phyloP scores from a whole-genome alignment of 64 coral and sea anemone genomes.

The Trachythela sp. region DNA sequence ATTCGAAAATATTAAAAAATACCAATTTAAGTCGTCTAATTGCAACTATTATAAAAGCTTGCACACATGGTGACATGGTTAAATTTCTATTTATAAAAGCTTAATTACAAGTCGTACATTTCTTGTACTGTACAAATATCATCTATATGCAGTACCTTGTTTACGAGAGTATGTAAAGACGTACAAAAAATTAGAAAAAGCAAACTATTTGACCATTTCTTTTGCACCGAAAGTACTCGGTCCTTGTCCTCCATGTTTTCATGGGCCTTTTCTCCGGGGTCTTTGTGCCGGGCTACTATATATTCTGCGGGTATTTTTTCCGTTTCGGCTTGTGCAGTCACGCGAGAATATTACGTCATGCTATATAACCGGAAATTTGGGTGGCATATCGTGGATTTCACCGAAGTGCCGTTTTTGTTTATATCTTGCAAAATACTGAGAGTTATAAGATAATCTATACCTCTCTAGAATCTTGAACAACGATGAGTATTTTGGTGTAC shows the following conservation, averaged over 20 bases:
- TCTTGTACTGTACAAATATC: background rate
- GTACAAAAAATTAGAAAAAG: background rate
- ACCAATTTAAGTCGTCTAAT: background rate
- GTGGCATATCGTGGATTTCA: too few species aligned
- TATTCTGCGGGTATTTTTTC: too few species aligned
- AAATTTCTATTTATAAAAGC: background rate
- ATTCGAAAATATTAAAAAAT: background rate
- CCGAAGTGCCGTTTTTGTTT: too few species aligned
- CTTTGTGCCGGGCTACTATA: background rate
- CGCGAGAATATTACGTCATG: too few species aligned
- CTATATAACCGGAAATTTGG: too few species aligned
- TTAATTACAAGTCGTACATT: background rate
- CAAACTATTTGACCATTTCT: slow-evolving; percentile 1
- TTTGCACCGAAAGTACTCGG: background rate
- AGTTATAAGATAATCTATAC: too few species aligned
- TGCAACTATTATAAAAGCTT: background rate
- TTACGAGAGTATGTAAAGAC: background rate
- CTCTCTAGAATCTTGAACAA: too few species aligned
- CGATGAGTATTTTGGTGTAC: too few species aligned
- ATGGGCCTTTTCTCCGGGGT: background rate
- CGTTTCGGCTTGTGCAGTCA: too few species aligned
- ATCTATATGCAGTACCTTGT: background rate
- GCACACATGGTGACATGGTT: background rate
- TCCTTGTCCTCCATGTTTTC: background rate
- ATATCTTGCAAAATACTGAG: too few species aligned